Evolutionary conservation across 2,797 vertebrate genomes (phyloP).

Genomic region (Schizothorax lantsangensis): DNA sequence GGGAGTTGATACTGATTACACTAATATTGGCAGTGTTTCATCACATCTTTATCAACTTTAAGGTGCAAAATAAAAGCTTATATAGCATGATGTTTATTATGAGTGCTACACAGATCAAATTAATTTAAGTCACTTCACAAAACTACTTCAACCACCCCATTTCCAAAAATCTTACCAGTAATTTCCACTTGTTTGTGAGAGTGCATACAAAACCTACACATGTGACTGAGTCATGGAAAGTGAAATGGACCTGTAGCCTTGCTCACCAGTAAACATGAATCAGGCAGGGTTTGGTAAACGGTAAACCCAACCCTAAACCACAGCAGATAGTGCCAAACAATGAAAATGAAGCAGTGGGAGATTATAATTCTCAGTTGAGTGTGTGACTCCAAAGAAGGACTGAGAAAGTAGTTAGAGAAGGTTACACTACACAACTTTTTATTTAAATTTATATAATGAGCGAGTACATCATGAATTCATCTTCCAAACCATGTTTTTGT

Average conservation of each 20-base stretch:
- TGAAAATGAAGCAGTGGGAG: neutral
- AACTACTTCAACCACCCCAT: neutral
- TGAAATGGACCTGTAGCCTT: neutral
- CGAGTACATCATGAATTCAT: neutral
- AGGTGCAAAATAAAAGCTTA: neutral
- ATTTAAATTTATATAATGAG: neutral
- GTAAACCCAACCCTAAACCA: neutral
- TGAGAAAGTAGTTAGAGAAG: neutral
- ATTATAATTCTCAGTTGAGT: neutral
- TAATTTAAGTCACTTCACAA: neutral
- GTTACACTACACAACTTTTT: neutral
- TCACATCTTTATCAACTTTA: neutral
- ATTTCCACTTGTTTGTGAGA: neutral
- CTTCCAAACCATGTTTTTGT: neutral
- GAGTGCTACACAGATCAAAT: neutral
- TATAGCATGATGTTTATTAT: neutral
- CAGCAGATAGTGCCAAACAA: too few relatives aligned
- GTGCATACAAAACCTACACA: neutral
- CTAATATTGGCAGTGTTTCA: constrained; percentile 17
- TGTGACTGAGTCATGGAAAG: constrained; percentile 6
- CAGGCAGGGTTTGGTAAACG: neutral
- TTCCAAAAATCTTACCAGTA: neutral
- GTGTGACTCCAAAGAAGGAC: neutral
- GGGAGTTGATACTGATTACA: neutral
- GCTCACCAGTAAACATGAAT: neutral